Conservation (phyloP, 2,113 vertebrate species). For the Ictidomys tridecemlineatus region DNA sequence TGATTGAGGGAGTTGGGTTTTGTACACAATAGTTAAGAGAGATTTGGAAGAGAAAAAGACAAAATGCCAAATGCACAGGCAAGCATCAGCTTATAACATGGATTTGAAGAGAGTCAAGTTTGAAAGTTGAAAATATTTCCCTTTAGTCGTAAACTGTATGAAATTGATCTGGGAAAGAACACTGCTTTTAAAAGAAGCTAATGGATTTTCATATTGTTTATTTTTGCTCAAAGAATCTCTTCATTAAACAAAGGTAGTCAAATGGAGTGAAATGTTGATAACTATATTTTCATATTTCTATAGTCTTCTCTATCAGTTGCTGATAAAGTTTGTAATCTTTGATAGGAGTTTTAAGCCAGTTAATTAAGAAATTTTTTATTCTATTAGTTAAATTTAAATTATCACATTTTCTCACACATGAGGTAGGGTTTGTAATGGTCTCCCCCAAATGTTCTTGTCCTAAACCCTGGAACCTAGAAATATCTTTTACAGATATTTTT, state of each 20-base stretch:
- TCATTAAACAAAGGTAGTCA: not conserved
- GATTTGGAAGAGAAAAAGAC: not conserved
- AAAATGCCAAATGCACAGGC: not conserved
- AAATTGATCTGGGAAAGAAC: not conserved
- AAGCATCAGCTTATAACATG: not conserved
- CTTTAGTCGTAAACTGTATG: not conserved
- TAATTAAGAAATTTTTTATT: not conserved
- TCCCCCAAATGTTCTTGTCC: not conserved
- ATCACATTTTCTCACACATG: rapidly evolving
- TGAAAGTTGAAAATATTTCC: not conserved
- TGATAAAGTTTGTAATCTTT: not conserved
- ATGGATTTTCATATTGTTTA: not conserved
- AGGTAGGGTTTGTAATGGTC: not conserved
- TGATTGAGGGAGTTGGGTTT: not conserved
- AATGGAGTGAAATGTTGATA: not conserved
- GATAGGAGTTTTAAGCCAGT: rapidly evolving
- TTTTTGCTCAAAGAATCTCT: not conserved
- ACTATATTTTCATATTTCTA: not conserved
- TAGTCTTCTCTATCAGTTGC: not conserved
- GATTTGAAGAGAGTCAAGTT: not conserved
- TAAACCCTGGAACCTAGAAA: not conserved
- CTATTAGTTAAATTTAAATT: not conserved
- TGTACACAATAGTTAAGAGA: not conserved
- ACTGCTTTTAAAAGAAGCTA: not conserved
- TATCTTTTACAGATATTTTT: no score